Base-by-base conservation (phyloP, 2,888 invertebrate genomes). In the Mythimna pallens region DNA sequence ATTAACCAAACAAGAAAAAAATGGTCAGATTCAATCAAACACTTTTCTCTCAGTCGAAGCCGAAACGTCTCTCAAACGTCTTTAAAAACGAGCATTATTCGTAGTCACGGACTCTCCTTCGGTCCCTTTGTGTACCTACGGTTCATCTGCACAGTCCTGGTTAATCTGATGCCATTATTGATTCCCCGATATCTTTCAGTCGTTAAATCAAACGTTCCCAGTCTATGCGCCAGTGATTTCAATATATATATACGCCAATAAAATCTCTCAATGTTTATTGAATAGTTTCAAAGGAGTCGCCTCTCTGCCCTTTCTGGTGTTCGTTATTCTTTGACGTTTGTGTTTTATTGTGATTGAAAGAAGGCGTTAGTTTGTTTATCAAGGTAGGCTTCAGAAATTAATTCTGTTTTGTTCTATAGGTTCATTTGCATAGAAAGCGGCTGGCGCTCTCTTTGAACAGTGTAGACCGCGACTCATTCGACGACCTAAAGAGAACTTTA, bases 141-240 rank as follows among this genome's bases (percentile, higher is more conserved):
- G 92, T 93, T 94, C 93, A 95, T 94, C 94, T 93, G 83, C 64
- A 78, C 87, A 77, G 78, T 77, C 61, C 79, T 82, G 70, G 89
- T 92, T 95, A 95, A 95, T 94, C 95, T 95, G 92, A 93, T 90
- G 92, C 92, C 89, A 89, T 93, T 93, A 94, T 93, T 93, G 92
- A 87, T 86, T 87, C 76, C 73, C 78, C 69, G 83, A 86, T 82
- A 86, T 88, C 81, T 81, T 73, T 73, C 65, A 73, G 85, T 83
- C 84, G 87, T 88, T 87, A 87, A 87, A 81, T 78, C 80, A 81
- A 78, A 70, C 68, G 71, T 73, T 74, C 55, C 59, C 71, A 80
- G 65, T 73, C 59, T 70, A 80, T 81, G 74, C 65, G 76, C 65
- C 61, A 69, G 67, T 78, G 61, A 80, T 83, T 81, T 80, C 68